Base-by-base conservation (phyloP, 1,140 invertebrate species). In the Rhysida immarginata region DNA sequence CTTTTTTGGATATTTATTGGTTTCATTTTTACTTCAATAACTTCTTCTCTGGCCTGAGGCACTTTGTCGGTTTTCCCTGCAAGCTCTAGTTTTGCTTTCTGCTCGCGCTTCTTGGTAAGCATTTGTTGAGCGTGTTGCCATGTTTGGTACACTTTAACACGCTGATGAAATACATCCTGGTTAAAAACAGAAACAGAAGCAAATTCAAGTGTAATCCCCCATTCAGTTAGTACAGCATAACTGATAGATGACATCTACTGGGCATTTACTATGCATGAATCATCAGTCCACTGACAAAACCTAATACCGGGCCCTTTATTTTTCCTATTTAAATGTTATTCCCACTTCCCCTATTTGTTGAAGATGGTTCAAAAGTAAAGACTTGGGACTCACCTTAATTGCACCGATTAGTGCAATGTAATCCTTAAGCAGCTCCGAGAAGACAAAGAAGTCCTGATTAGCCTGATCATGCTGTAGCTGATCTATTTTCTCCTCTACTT, bases 111-210 rank as follows among this genome's bases (percentile, higher is more conserved):
- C 67, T 95, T 95, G 16, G 84, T 91, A 25, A 99, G 69, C 70
- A 86, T 92, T 71, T 89, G 82, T 72, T 96, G 90, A 44, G 93
- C 87, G 67, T 94, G 90, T 69, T 98, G 93, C 90, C 95, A 98
- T 63, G 86, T 87, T 74, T 98, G 94, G 71, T 95, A 99, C 0
- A 88, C 83, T 75, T 99, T 98, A 0, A 97, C 92, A 63, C 96
- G 77, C 71, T 98, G 94, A 67, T 96, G 90, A 65, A 99, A 96
- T n/a, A 94, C 90, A 67, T 95, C 92, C 80, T 86, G 65, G 1
- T 74, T 55, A 26, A 58, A 14, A 21, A 53, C 21, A 49, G 55
- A 54, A 27, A 49, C 51, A 8, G n/a, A 44, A 14, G n/a, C n/a
- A n/a, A n/a, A n/a, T n/a, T n/a, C n/a, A n/a, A n/a, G n/a, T n/a